Percentiles rank a stretch among this genome's conserved stretches.
Evolutionary conservation across 2,888 invertebrate genomes (phyloP).

Genomic region (Phania funesta): DNA sequence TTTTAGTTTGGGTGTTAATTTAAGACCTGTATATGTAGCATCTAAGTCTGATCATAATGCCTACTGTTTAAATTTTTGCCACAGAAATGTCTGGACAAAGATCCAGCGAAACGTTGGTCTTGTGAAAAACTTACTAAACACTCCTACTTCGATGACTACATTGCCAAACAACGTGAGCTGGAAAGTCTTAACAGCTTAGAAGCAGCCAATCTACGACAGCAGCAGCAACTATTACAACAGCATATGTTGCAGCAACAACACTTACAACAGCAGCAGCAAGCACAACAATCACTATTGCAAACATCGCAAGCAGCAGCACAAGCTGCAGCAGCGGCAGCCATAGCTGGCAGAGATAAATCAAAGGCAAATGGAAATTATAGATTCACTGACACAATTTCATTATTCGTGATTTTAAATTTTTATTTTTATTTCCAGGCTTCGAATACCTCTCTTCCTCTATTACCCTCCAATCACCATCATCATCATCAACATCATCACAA

Average conservation of each 20-base stretch:
- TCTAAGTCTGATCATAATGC: background rate
- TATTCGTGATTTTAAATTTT: background rate
- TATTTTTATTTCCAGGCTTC: conserved; percentile 73
- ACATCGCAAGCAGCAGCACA: conserved; percentile 57
- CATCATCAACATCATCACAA: conserved; percentile 77
- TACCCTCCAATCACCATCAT: conserved; percentile 78
- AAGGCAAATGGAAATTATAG: conserved; percentile 80
- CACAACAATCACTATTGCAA: conserved; percentile 59
- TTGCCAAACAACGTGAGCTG: conserved; percentile 88
- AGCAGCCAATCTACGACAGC: conserved; percentile 74
- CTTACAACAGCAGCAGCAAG: conserved; percentile 71
- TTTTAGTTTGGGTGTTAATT: background rate
- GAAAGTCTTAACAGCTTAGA: conserved; percentile 78
- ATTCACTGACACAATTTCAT: background rate
- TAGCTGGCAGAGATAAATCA: conserved; percentile 82
- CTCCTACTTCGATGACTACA: conserved; percentile 94
- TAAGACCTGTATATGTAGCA: too few relatives aligned
- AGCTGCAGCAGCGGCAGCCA: conserved; percentile 54
- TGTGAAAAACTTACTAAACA: conserved; percentile 95
- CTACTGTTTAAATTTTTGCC: conserved; percentile 73
- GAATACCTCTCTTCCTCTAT: conserved; percentile 80
- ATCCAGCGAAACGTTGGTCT: conserved; percentile 94
- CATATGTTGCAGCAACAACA: conserved; percentile 73
- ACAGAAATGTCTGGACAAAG: conserved; percentile 97
- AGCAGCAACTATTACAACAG: conserved; percentile 75